phyloP scores from a whole-genome alignment of 2,797 vertebrate genomes.

The Pantherophis alleghaniensis region DNA sequence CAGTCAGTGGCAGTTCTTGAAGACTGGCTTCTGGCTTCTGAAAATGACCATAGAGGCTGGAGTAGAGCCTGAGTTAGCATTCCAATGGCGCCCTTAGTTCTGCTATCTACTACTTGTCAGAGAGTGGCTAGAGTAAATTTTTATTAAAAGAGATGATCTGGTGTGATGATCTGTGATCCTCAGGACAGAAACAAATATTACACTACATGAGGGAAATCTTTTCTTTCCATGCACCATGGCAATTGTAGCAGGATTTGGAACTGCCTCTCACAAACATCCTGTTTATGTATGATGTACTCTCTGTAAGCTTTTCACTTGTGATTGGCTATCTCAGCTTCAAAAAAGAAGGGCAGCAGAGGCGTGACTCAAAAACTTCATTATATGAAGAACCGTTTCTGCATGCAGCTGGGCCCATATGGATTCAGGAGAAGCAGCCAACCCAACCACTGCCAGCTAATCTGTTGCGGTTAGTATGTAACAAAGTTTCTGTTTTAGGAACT shows the following conservation, averaged over 20 bases:
- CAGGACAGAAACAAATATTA: neutral
- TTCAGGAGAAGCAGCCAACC: neutral
- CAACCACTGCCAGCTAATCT: neutral
- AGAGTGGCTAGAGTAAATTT: neutral
- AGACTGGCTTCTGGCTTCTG: neutral
- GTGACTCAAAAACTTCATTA: neutral
- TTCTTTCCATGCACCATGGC: neutral
- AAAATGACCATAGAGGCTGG: neutral
- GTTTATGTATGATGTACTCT: neutral
- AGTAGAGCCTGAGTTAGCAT: neutral
- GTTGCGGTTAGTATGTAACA: neutral
- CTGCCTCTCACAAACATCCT: neutral
- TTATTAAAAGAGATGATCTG: neutral
- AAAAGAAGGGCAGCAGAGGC: neutral
- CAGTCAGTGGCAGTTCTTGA: neutral
- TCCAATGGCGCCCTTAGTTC: neutral
- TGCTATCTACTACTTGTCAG: neutral
- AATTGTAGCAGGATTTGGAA: conserved; percentile 1
- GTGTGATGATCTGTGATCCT: neutral
- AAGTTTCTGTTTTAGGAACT: neutral
- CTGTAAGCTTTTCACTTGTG: neutral
- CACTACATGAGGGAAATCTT: neutral
- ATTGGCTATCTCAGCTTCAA: neutral
- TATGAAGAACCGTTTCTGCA: neutral
- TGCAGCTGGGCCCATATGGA: neutral